Base-by-base conservation (phyloP, 2,797 vertebrate genomes). In the Centropyge bicolor region DNA sequence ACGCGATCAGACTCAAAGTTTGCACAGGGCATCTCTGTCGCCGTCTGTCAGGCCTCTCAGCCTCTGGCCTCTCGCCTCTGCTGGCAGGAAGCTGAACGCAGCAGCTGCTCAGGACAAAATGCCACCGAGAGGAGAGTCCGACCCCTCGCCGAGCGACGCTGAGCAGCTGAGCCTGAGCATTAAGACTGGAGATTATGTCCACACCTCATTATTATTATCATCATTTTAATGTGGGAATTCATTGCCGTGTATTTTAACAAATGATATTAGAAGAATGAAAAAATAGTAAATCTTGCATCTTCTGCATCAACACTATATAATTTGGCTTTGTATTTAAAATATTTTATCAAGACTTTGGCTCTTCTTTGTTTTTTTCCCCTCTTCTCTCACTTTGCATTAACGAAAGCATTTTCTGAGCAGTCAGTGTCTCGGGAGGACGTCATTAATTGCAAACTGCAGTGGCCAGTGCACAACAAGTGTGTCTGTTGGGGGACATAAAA, bases 61-160 rank as follows among this genome's bases (percentile, higher is more conserved):
- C 71, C 61, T 69, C 65, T 27, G 55, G 60, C 46, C 35, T 57
- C 16, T 40, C 55, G 59, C 54, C 64, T 79, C 56, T 68, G 11
- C 67, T 74, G 79, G 76, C 70, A 83, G 77, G 79, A 78, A 81
- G 81, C 49, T 71, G 79, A 83, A 73, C 48, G 74, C 19, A 74
- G 73, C 81, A 81, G 67, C 74, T 85, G 80, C 64, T 81, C 43
- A 19, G 46, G 66, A 81, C 76, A 82, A 81, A 75, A 82, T 49
- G 56, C 31, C 41, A 62, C 49, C 16, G 41, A 74, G 46, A 81
- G 16, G 17, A 74, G 70, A 67, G 48, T 62, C 59, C 19, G 22
- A 68, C 57, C 27, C 56, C 60, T 52, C 11, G 13, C 46, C 4
- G 59, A 45, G 64, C 48, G 10, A 36, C 2, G 4, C 5, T 16